Base-by-base conservation (phyloP, 2,888 invertebrate species). In the Parnassius glacialis region DNA sequence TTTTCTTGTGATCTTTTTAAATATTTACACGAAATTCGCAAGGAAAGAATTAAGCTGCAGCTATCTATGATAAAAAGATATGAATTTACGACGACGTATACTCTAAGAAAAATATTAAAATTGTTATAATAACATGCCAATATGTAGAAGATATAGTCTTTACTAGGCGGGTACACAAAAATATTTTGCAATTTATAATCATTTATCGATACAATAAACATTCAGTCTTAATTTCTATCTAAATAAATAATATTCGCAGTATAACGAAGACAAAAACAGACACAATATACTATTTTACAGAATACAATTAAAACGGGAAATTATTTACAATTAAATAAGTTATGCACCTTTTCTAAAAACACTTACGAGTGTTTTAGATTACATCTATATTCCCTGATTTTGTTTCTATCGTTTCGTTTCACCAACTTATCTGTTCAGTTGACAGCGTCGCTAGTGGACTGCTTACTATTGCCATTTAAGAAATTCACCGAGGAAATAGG, bases 141-240 rank as follows among this genome's bases (percentile, higher is more conserved):
- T 47, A 20, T 16, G 47, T 42, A 25, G 10, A 41, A 45, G 12
- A 50, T 20, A 52, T 41, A 61, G 45, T 56, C 45, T 57, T 61
- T 57, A 52, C 61, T 52, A 61, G 61, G 52, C 56, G 61, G 61
- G 57, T 47, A 57, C 52, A 34, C 50, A 10, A n/a, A 51, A 9
- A 55, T 20, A 7, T 11, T 7, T 7, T n/a, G n/a, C 45, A 45
- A 48, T 48, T 52, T 50, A 55, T 51, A 50, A 60, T 55, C 50
- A 60, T 47, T 54, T 16, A 57, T 16, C 34, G 56, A 51, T 44
- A 56, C 52, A 61, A 25, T 56, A 52, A 61, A 57, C 41, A 41
- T 52, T 61, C 61, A 61, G 52, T 61, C 56, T 61, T 61, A 45
- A 52, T n/a, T 34, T 52, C 13, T 52, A 41, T 48, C 12, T 13